These are phyloP conservation scores for Ceratothoa steindachneri DNA, from an alignment of 2,888 invertebrate genomes.

Conservation along the genomic window DNA sequence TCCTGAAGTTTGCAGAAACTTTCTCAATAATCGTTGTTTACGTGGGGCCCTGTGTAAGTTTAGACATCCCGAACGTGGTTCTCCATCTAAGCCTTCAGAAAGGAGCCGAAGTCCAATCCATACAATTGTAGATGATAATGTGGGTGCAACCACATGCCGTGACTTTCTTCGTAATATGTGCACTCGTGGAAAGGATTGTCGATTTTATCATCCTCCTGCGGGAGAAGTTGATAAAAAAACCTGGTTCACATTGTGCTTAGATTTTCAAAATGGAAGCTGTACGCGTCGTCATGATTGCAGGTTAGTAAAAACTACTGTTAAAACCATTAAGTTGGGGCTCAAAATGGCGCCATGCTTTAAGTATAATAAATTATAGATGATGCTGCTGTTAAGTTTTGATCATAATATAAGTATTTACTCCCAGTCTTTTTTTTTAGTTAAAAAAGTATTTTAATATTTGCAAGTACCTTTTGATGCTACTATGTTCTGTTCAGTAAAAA, in stretches of 20 bases:
- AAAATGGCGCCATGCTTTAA: too few species aligned
- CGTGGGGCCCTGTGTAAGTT: constrained; percentile 29
- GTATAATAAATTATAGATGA: too few species aligned
- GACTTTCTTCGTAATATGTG: constrained; percentile 44
- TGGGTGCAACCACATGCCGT: constrained; percentile 19
- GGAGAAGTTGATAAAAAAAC: constrained; percentile 16
- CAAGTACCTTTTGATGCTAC: too few species aligned
- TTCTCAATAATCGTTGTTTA: constrained; percentile 21
- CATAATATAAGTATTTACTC: too few species aligned
- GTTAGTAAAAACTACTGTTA: too few species aligned
- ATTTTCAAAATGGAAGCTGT: constrained; percentile 40
- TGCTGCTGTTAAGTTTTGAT: too few species aligned
- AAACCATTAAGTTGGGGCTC: too few species aligned
- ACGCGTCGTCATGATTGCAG: constrained; percentile 37
- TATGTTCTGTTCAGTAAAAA: too few species aligned
- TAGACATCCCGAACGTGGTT: constrained; percentile 18
- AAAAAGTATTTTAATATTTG: too few species aligned
- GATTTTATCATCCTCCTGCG: constrained; percentile 38
- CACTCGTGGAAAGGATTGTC: constrained; percentile 33
- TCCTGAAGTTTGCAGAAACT: constrained; percentile 25
- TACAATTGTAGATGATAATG: neutral
- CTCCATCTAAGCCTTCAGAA: neutral
- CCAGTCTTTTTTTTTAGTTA: too few species aligned
- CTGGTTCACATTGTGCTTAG: constrained; percentile 43
- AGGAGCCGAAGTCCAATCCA: constrained; percentile 2